Conservation (phyloP, 2,888 invertebrate species). For the Emesis castigata region DNA sequence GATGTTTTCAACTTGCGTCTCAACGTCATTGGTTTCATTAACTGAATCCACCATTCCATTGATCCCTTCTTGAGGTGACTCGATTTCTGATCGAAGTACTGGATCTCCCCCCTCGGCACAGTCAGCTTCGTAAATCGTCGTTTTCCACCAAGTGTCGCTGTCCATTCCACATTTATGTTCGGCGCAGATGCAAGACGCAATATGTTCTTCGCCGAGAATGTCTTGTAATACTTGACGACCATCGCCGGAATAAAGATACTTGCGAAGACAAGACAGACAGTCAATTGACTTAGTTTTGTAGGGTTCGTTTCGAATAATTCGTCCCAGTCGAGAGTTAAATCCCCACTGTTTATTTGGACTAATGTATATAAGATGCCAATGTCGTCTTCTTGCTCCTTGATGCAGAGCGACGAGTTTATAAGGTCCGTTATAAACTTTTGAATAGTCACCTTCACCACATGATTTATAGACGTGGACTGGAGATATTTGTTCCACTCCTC, state of each 20-base stretch:
- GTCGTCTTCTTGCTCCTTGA: not conserved
- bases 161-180: conserved; percentile 30
- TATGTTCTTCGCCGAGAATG: conserved; percentile 28
- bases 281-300: conserved; percentile 23
- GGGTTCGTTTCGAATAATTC: not conserved
- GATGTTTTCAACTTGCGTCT: not conserved
- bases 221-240: conserved; percentile 62
- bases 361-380: conserved; percentile 29
- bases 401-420: conserved; percentile 18
- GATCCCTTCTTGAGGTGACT: not conserved
- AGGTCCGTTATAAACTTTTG: conserved; percentile 14
- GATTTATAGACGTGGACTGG: conserved; percentile 1
- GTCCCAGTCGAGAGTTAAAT: not conserved
- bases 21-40: conserved; percentile 12
- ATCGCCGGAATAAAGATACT: conserved; percentile 67
- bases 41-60: not conserved
- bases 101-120: conserved; percentile 21
- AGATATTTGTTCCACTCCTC: conserved; percentile 7
- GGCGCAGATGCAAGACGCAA: conserved; percentile 29
- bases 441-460: not conserved
- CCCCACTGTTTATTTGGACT: not conserved
- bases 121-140: not conserved
- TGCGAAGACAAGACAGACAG: conserved; percentile 59
- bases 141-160: conserved; percentile 8
- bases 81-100: conserved; percentile 18